Evolutionary conservation across 2,888 invertebrate genomes (phyloP).

Genomic region (Linnaemya vulpina): DNA sequence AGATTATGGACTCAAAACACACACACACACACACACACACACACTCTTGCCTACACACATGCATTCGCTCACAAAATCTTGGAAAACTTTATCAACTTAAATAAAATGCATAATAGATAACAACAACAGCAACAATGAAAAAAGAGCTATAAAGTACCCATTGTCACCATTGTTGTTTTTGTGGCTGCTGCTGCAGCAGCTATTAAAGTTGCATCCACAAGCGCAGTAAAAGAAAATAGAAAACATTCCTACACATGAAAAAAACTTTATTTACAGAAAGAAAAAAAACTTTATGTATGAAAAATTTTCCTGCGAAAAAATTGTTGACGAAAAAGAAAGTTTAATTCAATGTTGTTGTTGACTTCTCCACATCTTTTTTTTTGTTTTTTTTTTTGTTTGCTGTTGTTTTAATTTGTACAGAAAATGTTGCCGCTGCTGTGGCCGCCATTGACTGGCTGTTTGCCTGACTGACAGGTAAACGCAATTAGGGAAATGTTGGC

Average conservation of each 20-base stretch:
- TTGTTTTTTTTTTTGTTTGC: conserved; percentile 25
- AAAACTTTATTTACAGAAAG: conserved; percentile 4
- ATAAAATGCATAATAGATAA: conserved; percentile 35
- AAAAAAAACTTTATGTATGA: conserved; percentile 16
- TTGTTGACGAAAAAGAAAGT: conserved; percentile 71
- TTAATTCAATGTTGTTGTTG: conserved; percentile 64
- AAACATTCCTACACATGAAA: conserved; percentile 54
- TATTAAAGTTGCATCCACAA: conserved; percentile 37
- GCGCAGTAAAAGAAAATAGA: conserved; percentile 48
- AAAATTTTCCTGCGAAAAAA: conserved; percentile 64
- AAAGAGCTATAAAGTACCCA: conserved; percentile 57
- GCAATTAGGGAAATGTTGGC: conserved; percentile 70
- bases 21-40: conserved; percentile 4
- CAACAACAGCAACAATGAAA: conserved; percentile 12
- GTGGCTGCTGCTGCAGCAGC: conserved; percentile 34
- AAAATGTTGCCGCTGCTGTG: conserved; percentile 28
- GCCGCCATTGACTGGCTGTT: conserved; percentile 11
- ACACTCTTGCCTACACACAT: no score
- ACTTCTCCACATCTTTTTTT: conserved; percentile 51
- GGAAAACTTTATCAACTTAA: conserved; percentile 44
- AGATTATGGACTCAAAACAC: conserved; percentile 56
- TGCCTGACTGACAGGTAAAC: conserved; percentile 43
- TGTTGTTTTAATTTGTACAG: conserved; percentile 34
- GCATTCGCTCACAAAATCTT: neutral
- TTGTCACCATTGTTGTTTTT: conserved; percentile 30